Conservation (phyloP, 1,140 invertebrate species). For the Eriosoma lanigerum region DNA sequence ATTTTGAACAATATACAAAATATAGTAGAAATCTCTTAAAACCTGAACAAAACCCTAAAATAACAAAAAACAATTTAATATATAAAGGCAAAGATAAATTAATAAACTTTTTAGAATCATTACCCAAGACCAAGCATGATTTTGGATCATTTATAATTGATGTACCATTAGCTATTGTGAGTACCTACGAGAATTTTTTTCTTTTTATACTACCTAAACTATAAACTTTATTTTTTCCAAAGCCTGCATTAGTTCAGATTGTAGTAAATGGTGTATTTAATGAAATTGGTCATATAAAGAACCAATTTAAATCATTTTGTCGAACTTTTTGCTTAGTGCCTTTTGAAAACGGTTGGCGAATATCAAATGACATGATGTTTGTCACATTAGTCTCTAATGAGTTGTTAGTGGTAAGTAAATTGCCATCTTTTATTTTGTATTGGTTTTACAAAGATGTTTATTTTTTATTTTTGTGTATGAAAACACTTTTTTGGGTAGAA, state of each 20-base stretch:
- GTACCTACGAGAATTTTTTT: not conserved
- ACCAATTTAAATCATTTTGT: not conserved
- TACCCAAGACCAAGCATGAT: slow-evolving; percentile 41
- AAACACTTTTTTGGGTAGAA: too few species aligned
- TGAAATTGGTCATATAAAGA: not conserved
- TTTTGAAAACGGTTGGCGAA: slow-evolving; percentile 16
- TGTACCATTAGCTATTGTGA: slow-evolving; percentile 34
- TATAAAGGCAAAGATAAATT: slow-evolving; percentile 31
- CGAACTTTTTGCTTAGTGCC: slow-evolving; percentile 24
- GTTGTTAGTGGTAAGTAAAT: slow-evolving; percentile 27
- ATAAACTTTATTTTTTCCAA: not conserved
- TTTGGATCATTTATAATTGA: slow-evolving; percentile 34
- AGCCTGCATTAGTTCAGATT: slow-evolving; percentile 32
- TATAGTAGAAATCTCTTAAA: slow-evolving; percentile 17
- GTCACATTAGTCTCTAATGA: slow-evolving; percentile 3
- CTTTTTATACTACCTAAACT: not conserved
- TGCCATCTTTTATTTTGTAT: not conserved
- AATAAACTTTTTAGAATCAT: slow-evolving; percentile 24
- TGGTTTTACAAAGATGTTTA: too few species aligned
- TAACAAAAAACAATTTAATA: not conserved
- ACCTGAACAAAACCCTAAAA: not conserved
- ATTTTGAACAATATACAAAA: not conserved
- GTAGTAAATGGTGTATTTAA: slow-evolving; percentile 31
- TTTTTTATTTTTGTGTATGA: too few species aligned
- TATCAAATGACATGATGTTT: slow-evolving; percentile 28